These are phyloP conservation scores for Pterocles burchelli DNA, from an alignment of 2,113 vertebrate species.

Conservation along the genomic window DNA sequence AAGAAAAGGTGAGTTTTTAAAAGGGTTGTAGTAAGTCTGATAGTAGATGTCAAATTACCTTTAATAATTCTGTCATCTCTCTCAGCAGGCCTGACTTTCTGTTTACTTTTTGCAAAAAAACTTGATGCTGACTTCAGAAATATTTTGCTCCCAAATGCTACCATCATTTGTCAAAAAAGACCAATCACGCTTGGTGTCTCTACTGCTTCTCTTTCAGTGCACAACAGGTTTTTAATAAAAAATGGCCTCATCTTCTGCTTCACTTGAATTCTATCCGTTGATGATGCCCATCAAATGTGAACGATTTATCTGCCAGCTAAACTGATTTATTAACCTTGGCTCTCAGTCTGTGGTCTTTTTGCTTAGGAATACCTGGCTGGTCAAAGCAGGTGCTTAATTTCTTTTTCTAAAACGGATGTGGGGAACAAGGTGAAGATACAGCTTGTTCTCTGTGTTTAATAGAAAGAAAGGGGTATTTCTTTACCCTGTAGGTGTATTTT, in stretches of 20 bases:
- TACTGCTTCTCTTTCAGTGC: not conserved
- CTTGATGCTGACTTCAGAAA: not conserved
- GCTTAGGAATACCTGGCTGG: not conserved
- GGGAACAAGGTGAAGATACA: not conserved
- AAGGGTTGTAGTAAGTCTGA: not conserved
- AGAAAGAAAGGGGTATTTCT: not conserved
- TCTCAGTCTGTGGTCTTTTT: not conserved
- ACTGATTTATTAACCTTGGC: not conserved
- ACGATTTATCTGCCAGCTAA: not conserved
- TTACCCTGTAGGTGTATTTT: not conserved
- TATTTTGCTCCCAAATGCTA: not conserved
- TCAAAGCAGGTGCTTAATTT: not conserved
- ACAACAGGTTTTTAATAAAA: not conserved
- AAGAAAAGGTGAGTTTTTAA: not conserved
- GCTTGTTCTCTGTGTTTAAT: not conserved
- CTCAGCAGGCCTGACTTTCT: not conserved
- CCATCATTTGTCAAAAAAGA: not conserved
- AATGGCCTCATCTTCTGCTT: not conserved
- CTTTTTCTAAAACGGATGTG: not conserved
- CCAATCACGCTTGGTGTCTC: fast-evolving
- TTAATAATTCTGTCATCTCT: not conserved
- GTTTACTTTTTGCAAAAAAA: not conserved
- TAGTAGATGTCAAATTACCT: not conserved
- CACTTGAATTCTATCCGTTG: not conserved
- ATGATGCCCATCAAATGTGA: not conserved